Conservation (phyloP, 2,113 vertebrate species). For the Podiceps cristatus region DNA sequence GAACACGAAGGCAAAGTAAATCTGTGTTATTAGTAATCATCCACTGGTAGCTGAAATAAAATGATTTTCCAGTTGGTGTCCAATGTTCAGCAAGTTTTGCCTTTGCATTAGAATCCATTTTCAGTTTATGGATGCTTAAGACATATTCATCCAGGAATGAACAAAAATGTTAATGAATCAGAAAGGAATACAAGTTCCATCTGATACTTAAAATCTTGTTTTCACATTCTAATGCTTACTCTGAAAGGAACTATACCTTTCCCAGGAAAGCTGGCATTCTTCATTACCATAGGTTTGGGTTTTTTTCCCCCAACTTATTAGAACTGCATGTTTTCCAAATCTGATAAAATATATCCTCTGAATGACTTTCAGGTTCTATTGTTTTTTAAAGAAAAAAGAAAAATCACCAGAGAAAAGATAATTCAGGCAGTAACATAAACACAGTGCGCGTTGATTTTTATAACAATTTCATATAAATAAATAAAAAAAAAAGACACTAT, state of each 20-base stretch:
- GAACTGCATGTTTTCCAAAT: background rate
- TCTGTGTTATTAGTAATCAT: constrained; percentile 17
- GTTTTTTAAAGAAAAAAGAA: background rate
- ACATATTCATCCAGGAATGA: background rate
- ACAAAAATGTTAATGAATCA: background rate
- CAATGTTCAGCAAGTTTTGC: constrained; percentile 33
- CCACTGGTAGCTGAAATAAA: constrained; percentile 25
- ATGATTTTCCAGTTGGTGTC: constrained; percentile 36
- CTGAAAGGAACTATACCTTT: background rate
- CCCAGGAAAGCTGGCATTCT: background rate
- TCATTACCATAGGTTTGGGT: background rate
- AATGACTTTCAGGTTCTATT: background rate
- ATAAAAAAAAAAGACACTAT: background rate
- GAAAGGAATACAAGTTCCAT: background rate
- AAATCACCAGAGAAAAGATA: background rate
- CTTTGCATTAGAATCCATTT: background rate
- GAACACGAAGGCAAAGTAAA: constrained; percentile 19
- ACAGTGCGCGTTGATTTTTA: background rate
- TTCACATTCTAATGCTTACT: background rate
- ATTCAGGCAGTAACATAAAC: background rate
- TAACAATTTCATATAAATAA: background rate
- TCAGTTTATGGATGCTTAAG: background rate
- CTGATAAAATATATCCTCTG: background rate
- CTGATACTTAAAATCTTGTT: background rate
- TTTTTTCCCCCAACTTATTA: background rate